Percentiles rank a stretch among this genome's conserved stretches.
Evolutionary conservation across 2,888 invertebrate species (phyloP).

Genomic region (Tachystola acroxantha): DNA sequence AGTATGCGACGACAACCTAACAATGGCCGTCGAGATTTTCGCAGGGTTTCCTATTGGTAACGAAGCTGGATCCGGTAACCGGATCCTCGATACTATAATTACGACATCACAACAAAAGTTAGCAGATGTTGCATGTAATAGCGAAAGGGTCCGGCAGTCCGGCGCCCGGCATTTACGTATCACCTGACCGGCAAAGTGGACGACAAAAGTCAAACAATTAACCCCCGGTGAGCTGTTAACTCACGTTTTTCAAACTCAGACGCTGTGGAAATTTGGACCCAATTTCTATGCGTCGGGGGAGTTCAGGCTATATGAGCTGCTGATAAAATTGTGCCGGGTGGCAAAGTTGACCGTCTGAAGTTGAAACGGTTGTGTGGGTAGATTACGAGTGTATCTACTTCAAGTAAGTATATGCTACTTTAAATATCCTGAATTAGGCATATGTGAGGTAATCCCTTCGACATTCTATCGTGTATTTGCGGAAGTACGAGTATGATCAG

Average conservation of each 20-base stretch:
- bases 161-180: conserved; percentile 41
- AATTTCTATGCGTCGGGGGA: conserved; percentile 28
- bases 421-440: no score
- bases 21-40: conserved; percentile 37
- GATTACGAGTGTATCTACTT: no score
- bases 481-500: no score
- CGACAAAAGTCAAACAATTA: conserved; percentile 61
- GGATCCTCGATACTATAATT: conserved; percentile 34
- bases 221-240: conserved; percentile 40
- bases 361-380: conserved; percentile 22
- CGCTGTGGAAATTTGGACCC: conserved; percentile 28
- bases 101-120: conserved; percentile 28
- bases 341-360: conserved; percentile 26
- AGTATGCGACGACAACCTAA: conserved; percentile 32
- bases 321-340: conserved; percentile 26
- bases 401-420: no score
- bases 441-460: no score
- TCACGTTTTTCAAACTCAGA: conserved; percentile 41
- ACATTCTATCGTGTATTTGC: no score
- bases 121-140: conserved; percentile 25
- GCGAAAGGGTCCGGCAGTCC: conserved; percentile 27
- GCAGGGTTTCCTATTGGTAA: conserved; percentile 28
- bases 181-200: conserved; percentile 47
- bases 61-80: conserved; percentile 17
- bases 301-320: conserved; percentile 17